These are phyloP conservation scores for Mechanitis messenoides DNA, from an alignment of 2,888 invertebrate species.

Conservation along the genomic window DNA sequence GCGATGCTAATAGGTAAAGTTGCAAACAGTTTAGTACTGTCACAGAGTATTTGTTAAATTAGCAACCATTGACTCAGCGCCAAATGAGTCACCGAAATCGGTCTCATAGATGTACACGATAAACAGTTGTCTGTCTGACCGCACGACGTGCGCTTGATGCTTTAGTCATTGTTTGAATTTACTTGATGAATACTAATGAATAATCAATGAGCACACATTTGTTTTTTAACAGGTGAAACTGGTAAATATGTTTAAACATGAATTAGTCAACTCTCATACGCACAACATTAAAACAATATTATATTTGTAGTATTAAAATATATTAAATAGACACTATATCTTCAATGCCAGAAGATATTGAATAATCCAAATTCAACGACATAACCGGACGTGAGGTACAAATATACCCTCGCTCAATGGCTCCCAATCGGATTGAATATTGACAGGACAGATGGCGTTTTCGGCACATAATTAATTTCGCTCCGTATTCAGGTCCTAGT, in stretches of 20 bases:
- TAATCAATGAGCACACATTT: slow-evolving; percentile 25
- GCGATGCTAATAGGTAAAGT: slow-evolving; percentile 8
- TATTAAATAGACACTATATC: not conserved
- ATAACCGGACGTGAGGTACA: slow-evolving; percentile 7
- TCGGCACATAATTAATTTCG: slow-evolving; percentile 71
- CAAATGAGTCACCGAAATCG: slow-evolving; percentile 23
- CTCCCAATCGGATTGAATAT: slow-evolving; percentile 70
- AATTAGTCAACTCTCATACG: not conserved
- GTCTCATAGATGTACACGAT: slow-evolving; percentile 31
- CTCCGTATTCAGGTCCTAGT: slow-evolving; percentile 43
- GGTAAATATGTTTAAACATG: not conserved
- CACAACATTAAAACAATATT: not conserved
- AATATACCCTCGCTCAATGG: slow-evolving; percentile 26
- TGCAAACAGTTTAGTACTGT: slow-evolving; percentile 2
- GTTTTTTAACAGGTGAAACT: slow-evolving; percentile 6
- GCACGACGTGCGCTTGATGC: slow-evolving; percentile 30
- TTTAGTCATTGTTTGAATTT: slow-evolving; percentile 35
- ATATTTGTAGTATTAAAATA: not conserved
- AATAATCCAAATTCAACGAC: slow-evolving; percentile 1
- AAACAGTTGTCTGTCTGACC: slow-evolving; percentile 33
- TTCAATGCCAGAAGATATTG: not conserved
- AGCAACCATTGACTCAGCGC: slow-evolving; percentile 7
- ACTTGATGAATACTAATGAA: slow-evolving; percentile 24
- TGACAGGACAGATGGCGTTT: slow-evolving; percentile 69
- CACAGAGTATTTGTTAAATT: not conserved